Evolutionary conservation across 2,797 vertebrate genomes (phyloP).

Genomic region (Rousettus madagascariensis): DNA sequence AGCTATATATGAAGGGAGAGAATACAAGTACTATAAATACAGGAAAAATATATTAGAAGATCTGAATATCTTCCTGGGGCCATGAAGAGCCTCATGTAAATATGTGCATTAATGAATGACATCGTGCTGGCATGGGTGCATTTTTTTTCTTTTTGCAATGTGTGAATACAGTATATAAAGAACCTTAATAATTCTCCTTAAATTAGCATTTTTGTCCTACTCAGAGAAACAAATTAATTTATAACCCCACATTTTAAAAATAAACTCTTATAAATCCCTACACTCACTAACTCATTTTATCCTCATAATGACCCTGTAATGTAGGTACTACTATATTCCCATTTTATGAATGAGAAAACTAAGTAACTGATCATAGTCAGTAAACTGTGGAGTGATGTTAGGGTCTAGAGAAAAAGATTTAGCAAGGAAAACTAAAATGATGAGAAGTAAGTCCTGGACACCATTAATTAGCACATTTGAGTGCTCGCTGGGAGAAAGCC

Average conservation of each 20-base stretch:
- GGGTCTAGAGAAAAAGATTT: not conserved
- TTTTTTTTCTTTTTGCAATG: not conserved
- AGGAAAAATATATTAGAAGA: not conserved
- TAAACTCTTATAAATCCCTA: not conserved
- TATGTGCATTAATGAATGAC: not conserved
- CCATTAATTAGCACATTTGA: not conserved
- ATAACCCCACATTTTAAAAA: slow-evolving; percentile 1
- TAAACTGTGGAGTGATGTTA: not conserved
- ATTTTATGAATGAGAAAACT: not conserved
- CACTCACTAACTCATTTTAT: not conserved
- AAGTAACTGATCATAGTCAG: not conserved
- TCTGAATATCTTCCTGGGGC: not conserved
- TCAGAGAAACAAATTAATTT: not conserved
- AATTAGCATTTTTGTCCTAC: not conserved
- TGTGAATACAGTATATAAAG: not conserved
- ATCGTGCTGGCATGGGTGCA: not conserved
- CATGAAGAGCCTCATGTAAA: not conserved
- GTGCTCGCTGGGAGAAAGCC: not conserved
- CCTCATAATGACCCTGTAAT: rapidly evolving
- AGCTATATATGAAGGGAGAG: not conserved
- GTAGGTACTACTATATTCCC: not conserved
- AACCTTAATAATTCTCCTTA: not conserved
- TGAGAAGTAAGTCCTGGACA: not conserved
- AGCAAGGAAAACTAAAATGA: not conserved
- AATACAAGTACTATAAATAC: slow-evolving; percentile 1